These are phyloP conservation scores for Himalopsyche kuldschensis DNA, from an alignment of 2,888 invertebrate species.

Conservation along the genomic window DNA sequence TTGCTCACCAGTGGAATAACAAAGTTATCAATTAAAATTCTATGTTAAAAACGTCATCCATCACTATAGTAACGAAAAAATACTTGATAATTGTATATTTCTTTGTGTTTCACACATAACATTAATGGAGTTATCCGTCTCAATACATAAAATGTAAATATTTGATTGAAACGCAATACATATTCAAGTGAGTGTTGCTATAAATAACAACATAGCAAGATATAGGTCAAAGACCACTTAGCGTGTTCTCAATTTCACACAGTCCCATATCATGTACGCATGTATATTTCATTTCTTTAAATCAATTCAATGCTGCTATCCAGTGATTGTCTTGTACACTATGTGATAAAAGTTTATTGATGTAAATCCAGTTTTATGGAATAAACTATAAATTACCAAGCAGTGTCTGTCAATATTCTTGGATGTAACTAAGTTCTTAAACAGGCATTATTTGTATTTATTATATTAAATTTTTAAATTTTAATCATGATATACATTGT, in stretches of 20 bases:
- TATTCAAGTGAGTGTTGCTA: neutral
- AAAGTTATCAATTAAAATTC: no score
- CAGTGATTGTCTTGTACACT: neutral
- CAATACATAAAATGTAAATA: neutral
- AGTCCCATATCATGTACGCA: neutral
- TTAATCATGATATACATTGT: no score
- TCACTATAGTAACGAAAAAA: neutral
- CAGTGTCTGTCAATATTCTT: no score
- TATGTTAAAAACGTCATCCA: no score
- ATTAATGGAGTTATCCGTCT: neutral
- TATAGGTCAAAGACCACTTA: neutral
- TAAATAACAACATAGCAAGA: neutral
- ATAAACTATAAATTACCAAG: no score
- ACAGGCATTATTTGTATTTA: no score
- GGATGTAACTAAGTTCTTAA: no score
- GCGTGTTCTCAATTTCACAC: neutral
- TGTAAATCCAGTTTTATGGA: no score
- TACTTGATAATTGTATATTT: neutral
- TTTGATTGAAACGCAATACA: neutral
- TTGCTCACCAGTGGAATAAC: no score
- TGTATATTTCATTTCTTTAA: neutral
- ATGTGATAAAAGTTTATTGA: neutral
- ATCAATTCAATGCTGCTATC: neutral
- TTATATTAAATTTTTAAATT: no score
- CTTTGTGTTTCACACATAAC: neutral